Conservation (phyloP, 2,888 invertebrate species). For the Caenorhabditis zanzibari region DNA sequence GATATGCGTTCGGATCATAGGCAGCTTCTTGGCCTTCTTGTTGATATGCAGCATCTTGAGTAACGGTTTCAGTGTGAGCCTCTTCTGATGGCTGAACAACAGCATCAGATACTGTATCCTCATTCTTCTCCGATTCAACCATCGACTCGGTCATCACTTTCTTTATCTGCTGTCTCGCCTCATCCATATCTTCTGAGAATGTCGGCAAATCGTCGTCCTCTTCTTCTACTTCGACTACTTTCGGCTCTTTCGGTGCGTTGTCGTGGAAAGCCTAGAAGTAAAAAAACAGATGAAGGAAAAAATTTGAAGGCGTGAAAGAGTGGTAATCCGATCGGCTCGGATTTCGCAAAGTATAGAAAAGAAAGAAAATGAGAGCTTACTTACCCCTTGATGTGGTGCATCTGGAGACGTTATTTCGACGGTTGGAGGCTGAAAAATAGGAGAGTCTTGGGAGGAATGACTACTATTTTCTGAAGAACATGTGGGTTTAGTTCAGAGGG, state of each 20-base stretch:
- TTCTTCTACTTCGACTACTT: slow-evolving; percentile 57
- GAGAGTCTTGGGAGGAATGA: not conserved
- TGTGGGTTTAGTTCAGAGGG: not conserved
- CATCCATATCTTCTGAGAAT: slow-evolving; percentile 77
- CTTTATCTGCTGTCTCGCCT: slow-evolving; percentile 68
- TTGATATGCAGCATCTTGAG: slow-evolving; percentile 1
- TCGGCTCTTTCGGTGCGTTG: slow-evolving; percentile 50
- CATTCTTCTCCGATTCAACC: slow-evolving; percentile 8
- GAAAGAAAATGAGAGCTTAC: slow-evolving; percentile 25
- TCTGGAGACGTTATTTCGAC: slow-evolving; percentile 69
- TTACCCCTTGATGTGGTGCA: slow-evolving; percentile 66
- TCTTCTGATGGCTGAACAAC: not conserved
- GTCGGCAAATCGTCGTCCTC: slow-evolving; percentile 72
- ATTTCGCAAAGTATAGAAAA: slow-evolving; percentile 20
- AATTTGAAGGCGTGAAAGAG: slow-evolving; percentile 43
- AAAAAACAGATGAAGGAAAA: slow-evolving; percentile 10
- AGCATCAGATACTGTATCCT: not conserved
- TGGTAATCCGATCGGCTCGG: slow-evolving; percentile 54
- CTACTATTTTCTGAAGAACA: not conserved
- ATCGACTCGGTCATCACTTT: slow-evolving; percentile 28
- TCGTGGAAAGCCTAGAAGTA: slow-evolving; percentile 64
- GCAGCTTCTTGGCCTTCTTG: slow-evolving; percentile 38
- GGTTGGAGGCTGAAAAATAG: slow-evolving; percentile 61
- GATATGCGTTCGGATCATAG: slow-evolving; percentile 71
- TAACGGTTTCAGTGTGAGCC: not conserved